Evolutionary conservation across 1,140 invertebrate genomes (phyloP), one percentile per base, ranked within the genome.

Genomic region (Limonius californicus): DNA sequence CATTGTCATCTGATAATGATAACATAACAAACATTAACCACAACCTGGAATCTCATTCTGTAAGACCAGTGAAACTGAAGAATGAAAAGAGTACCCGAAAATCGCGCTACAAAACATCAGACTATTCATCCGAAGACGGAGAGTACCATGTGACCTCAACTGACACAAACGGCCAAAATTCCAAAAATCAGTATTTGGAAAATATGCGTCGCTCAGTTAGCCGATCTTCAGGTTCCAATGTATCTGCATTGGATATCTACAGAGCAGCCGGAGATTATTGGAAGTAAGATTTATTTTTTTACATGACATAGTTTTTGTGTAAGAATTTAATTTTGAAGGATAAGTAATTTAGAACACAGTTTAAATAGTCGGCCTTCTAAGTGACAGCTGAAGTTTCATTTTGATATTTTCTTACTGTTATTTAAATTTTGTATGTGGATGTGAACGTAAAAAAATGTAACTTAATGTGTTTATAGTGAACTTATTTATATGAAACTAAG

Each of bases 191-290:
- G 23, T 54, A 72, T 8, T 57, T 71, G 27, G 65, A 69, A 54
- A 54, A 58, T 23, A 54, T 66, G 12, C 8, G 53, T 15, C 27
- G 21, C 14, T 23, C 53, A 16, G 57, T 58, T 35, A 67, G 66
- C 54, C 64, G 66, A 14, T 54, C 21, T 35, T 45, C 50, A 16
- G 66, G n/a, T 32, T 23, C 21, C 1, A 7, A 70, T 53, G 66
- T 71, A 9, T 68, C 72, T 14, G 70, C 74, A 16, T 62, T 74
- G 57, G 68, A 80, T 27, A 78, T 86, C 11, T 87, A 86, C 72
- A 83, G 81, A 71, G 79, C 81, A 73, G 83, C 84, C 23, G 82
- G 82, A 55, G 82, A 85, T 75, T 87, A 87, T 74, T 87, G 85
- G 85, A 85, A 87, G 85, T 86, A 66, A 81, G 84, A 43, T 35